phyloP scores from a whole-genome alignment of 2,797 vertebrate species.

The Jordanella pulchra region DNA sequence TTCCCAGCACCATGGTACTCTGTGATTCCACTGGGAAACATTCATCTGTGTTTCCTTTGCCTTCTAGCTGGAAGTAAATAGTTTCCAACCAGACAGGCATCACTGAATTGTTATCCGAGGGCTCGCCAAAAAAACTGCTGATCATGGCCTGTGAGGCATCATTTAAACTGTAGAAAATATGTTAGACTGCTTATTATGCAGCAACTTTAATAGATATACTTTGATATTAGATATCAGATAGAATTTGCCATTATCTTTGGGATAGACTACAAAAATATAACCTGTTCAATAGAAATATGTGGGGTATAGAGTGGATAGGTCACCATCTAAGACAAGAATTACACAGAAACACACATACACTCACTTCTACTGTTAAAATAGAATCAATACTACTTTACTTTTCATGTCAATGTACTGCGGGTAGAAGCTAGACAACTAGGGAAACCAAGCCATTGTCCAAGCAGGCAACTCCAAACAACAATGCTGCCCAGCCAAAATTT shows the following conservation, averaged over 20 bases:
- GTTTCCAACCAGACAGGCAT: conserved; percentile 61
- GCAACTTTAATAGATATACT: background rate
- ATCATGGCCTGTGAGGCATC: conserved; percentile 52
- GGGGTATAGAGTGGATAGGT: background rate
- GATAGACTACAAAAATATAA: background rate
- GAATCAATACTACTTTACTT: background rate
- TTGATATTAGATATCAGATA: conserved; percentile 1
- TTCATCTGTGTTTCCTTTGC: conserved; percentile 68
- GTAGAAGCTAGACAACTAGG: background rate
- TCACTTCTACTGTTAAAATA: background rate
- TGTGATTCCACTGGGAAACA: conserved; percentile 60
- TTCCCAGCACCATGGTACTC: conserved; percentile 72
- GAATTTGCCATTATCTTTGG: background rate
- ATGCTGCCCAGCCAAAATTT: background rate
- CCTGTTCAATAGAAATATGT: background rate
- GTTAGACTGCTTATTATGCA: background rate
- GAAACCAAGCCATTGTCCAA: background rate
- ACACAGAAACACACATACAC: background rate
- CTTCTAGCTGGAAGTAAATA: conserved; percentile 69
- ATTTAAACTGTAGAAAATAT: conserved; percentile 26
- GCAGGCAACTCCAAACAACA: background rate
- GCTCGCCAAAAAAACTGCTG: conserved; percentile 55
- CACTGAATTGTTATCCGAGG: conserved; percentile 54
- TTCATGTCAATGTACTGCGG: background rate
- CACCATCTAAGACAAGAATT: background rate